Evolutionary conservation across 2,797 vertebrate species (phyloP).

Genomic region (Melanotaenia nigrans): DNA sequence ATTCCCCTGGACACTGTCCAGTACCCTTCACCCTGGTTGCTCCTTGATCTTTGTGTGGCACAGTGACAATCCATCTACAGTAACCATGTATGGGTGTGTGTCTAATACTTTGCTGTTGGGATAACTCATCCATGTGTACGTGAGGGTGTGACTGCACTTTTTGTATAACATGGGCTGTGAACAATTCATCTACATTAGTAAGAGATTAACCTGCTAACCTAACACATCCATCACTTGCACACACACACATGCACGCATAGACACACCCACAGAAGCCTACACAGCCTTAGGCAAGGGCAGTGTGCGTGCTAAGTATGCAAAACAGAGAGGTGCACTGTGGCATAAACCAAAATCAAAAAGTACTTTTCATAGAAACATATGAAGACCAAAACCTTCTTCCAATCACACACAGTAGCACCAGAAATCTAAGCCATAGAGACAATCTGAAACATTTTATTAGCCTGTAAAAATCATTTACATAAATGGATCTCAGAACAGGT

Average conservation of each 20-base stretch:
- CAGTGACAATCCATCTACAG: slow-evolving; percentile 43
- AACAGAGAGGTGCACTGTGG: slow-evolving; percentile 42
- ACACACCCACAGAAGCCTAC: slow-evolving; percentile 3
- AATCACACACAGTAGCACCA: background rate
- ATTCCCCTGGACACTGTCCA: slow-evolving; percentile 12
- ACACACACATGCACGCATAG: slow-evolving; percentile 12
- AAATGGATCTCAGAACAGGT: background rate
- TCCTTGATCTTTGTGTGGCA: slow-evolving; percentile 14
- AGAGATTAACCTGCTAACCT: slow-evolving; percentile 80
- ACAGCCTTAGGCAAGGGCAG: slow-evolving; percentile 66
- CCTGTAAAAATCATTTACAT: background rate
- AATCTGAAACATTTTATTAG: background rate
- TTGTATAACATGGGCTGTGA: slow-evolving; percentile 57
- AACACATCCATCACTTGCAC: slow-evolving; percentile 71
- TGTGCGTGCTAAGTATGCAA: slow-evolving; percentile 46
- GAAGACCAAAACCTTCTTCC: background rate
- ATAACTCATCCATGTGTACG: slow-evolving; percentile 45
- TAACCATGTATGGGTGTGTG: slow-evolving; percentile 17
- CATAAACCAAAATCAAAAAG: background rate
- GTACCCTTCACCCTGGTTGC: slow-evolving; percentile 54
- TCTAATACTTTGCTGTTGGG: slow-evolving; percentile 30
- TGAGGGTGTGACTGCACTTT: slow-evolving; percentile 47
- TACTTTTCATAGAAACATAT: background rate
- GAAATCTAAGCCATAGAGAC: background rate
- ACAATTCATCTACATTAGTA: slow-evolving; percentile 81